Evolutionary conservation across 2,888 invertebrate species (phyloP), one percentile per base, ranked within the genome.

Genomic region (Standfussiana lucernea): DNA sequence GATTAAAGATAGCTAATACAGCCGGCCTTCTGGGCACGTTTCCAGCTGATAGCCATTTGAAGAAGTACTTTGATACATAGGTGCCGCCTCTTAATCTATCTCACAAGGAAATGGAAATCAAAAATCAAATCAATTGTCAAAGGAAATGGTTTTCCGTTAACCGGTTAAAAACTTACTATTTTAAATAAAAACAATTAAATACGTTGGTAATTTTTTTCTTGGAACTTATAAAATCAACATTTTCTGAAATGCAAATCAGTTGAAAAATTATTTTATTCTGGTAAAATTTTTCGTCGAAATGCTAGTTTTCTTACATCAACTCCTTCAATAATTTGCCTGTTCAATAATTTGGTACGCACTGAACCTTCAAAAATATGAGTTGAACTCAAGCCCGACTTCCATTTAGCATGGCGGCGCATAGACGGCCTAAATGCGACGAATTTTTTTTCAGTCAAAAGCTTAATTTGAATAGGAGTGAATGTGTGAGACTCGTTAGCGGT

Each of bases 391-490:
- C 67, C 66, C 37, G 13, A 59, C 81, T 85, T 82, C 81, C 75
- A 85, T 84, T 82, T 80, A 86, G 65, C 79, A 73, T 79, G 47
- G 66, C 78, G 56, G 82, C 75, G 77, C 71, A 83, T 82, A 86
- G 80, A 82, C 87, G 86, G 81, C 86, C 88, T 89, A 91, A 92
- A 92, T 87, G 86, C 92, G 90, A 90, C 91, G 91, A 92, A 90
- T 88, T 90, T 90, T 86, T 90, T 90, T 88, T 79, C 75, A 87
- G 84, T 89, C 86, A 92, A 93, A 91, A 92, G 90, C 92, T 91
- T 92, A 92, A 93, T 93, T 94, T 92, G 90, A 93, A 93, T 93
- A 89, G 88, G 90, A 89, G 89, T 93, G 93, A 94, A 94, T 93
- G 92, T 91, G 90, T 91, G 90, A 83, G 87, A 87, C 88, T 90